A percentile compares a stretch with the other conserved stretches of the same genome.
phyloP scores from a whole-genome alignment of 2,888 invertebrate genomes.

The Crocallis elinguaria region DNA sequence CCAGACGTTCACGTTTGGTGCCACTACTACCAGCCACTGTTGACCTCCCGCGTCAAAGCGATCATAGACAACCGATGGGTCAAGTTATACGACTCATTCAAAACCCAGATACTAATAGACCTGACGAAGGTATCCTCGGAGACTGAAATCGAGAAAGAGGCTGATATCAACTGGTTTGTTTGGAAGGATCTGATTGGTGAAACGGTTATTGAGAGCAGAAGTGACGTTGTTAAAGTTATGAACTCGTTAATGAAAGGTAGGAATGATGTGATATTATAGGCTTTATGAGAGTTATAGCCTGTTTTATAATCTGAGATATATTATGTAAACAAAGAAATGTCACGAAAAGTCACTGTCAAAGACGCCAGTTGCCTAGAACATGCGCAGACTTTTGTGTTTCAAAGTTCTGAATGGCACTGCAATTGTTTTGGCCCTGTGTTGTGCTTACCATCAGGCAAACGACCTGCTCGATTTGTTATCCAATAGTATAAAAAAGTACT shows the following conservation, averaged over 20 bases:
- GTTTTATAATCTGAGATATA: too few relatives aligned
- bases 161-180: slow-evolving; percentile 88
- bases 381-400: too few relatives aligned
- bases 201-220: slow-evolving; percentile 74
- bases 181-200: slow-evolving; percentile 88
- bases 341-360: too few relatives aligned
- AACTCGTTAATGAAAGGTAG: slow-evolving; percentile 78
- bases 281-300: too few relatives aligned
- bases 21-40: slow-evolving; percentile 88
- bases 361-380: too few relatives aligned
- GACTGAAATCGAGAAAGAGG: slow-evolving; percentile 80
- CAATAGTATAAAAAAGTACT: too few relatives aligned
- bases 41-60: slow-evolving; percentile 88
- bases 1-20: slow-evolving; percentile 87
- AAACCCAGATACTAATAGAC: slow-evolving; percentile 68
- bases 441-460: too few relatives aligned
- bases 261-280: slow-evolving; percentile 10
- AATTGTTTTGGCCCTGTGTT: too few relatives aligned
- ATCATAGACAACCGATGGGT: slow-evolving; percentile 82
- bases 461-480: too few relatives aligned
- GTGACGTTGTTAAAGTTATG: slow-evolving; percentile 77
- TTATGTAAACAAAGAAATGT: too few relatives aligned
- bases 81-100: slow-evolving; percentile 68
- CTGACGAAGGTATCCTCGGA: slow-evolving; percentile 73
- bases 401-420: too few relatives aligned